Percentiles rank a stretch among this genome's conserved stretches.
Evolutionary conservation across 2,888 invertebrate species (phyloP).

Genomic region (Eurytoma californica): DNA sequence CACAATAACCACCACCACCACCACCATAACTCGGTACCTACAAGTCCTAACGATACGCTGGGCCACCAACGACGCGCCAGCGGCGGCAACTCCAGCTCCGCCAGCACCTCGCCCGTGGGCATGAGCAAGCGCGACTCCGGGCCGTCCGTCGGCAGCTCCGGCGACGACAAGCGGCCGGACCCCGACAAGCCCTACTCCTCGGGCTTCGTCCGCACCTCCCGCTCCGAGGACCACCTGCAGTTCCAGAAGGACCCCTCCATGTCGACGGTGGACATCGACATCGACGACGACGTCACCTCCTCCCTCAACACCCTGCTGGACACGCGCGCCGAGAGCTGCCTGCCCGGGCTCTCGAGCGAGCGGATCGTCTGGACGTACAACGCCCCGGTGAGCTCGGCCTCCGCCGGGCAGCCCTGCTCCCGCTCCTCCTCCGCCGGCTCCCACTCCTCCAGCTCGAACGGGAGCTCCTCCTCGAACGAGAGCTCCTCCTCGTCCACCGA

Average conservation of each 20-base stretch:
- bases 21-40: slow-evolving; percentile 82
- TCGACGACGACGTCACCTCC: slow-evolving; percentile 95
- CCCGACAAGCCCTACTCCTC: slow-evolving; percentile 53
- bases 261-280: slow-evolving; percentile 91
- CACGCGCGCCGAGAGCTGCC: slow-evolving; percentile 79
- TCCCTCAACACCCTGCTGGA: slow-evolving; percentile 93
- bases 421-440: slow-evolving; percentile 77
- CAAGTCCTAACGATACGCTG: slow-evolving; percentile 79
- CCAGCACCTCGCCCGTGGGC: slow-evolving; percentile 77
- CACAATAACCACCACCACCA: slow-evolving; percentile 76
- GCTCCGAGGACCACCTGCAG: slow-evolving; percentile 94
- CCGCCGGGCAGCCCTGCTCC: slow-evolving; percentile 74
- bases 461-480: slow-evolving; percentile 64
- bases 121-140: slow-evolving; percentile 76
- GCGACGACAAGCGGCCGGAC: slow-evolving; percentile 45
- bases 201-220: slow-evolving; percentile 89
- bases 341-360: slow-evolving; percentile 78
- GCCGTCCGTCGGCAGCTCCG: slow-evolving; percentile 33
- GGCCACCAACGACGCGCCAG: slow-evolving; percentile 78
- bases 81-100: slow-evolving; percentile 75
- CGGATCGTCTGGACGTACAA: slow-evolving; percentile 95
- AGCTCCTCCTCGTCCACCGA: slow-evolving; percentile 56
- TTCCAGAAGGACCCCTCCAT: slow-evolving; percentile 86
- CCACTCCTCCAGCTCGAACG: slow-evolving; percentile 11
- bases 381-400: slow-evolving; percentile 84